Evolutionary conservation across 2,888 invertebrate genomes (phyloP), one percentile per base, ranked within the genome.

Genomic region (Sacculina carcini): DNA sequence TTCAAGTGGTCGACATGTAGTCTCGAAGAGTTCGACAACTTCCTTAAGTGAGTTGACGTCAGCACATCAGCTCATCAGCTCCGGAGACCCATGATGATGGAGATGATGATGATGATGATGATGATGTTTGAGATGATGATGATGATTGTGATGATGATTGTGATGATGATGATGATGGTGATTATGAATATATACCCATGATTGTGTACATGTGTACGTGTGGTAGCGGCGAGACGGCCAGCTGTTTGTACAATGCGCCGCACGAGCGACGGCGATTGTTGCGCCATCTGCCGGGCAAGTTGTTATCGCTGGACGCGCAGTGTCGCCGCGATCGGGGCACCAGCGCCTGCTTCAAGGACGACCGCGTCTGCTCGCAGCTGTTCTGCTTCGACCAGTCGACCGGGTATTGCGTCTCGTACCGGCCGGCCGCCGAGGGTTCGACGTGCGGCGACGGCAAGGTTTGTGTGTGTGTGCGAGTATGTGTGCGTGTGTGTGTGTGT

Each of bases 1-100:
- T 90, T 90, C 72, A 73, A 84, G 59, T 90, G 89, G 89, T 87
- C 87, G 9, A 77, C 85, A 23, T 90, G 89, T 68, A 85, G 83
- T 60, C 78, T 87, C 51, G 78, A 84, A 58, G 87, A 86, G 63
- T 90, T 90, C 68, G 86, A 89, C 69, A 89, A 89, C 68, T 90
- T 89, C 67, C 71, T 89, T 58, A 87, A 89, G 89, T 89, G 68
- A 72, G 75, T 68, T 10, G 12, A 2, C 9, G 19, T 12, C 24
- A 28, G 16, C 5, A n/a, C n/a, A n/a, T n/a, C 19, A 3, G 19
- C 39, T 39, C 19, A 39, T 10, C 2, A 2, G 9, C 2, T 19
- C 9, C 19, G 9, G 6, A 9, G 39, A 19, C 39, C 21, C 9
- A 14, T 40, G 16, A 14, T 14, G 12, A 34, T 34, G n/a, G 12